Conservation (phyloP, 2,797 vertebrate genomes). For the Gobionotothen gibberifrons region DNA sequence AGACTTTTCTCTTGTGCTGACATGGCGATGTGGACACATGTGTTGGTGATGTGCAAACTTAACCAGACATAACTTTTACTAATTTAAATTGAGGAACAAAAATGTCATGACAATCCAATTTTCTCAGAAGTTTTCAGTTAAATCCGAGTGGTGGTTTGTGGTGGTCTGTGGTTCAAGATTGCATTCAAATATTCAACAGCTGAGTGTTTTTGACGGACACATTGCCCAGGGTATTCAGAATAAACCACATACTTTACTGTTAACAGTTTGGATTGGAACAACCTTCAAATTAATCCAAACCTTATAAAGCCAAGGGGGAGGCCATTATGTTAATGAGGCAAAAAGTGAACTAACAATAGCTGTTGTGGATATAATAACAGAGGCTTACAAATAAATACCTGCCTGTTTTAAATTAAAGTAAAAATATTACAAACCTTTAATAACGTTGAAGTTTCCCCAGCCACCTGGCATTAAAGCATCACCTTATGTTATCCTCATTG, state of each 20-base stretch:
- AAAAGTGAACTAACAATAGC: not conserved
- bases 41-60: no score
- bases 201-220: not conserved
- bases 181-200: not conserved
- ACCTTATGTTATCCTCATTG: slow-evolving; percentile 36
- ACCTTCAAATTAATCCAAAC: not conserved
- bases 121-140: slow-evolving; percentile 2
- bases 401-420: not conserved
- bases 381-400: not conserved
- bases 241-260: not conserved
- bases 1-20: no score
- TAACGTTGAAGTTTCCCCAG: not conserved
- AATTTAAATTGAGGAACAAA: not conserved
- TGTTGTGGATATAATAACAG: not conserved
- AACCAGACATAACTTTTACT: not conserved
- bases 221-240: slow-evolving; percentile 6
- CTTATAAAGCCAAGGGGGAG: not conserved
- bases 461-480: slow-evolving; percentile 26
- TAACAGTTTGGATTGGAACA: not conserved
- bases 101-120: not conserved
- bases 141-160: not conserved
- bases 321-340: not conserved
- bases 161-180: not conserved
- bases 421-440: slow-evolving; percentile 7
- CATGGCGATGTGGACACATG: no score